Evolutionary conservation across 2,113 vertebrate species (phyloP).

Genomic region (Alexandromys fortis): DNA sequence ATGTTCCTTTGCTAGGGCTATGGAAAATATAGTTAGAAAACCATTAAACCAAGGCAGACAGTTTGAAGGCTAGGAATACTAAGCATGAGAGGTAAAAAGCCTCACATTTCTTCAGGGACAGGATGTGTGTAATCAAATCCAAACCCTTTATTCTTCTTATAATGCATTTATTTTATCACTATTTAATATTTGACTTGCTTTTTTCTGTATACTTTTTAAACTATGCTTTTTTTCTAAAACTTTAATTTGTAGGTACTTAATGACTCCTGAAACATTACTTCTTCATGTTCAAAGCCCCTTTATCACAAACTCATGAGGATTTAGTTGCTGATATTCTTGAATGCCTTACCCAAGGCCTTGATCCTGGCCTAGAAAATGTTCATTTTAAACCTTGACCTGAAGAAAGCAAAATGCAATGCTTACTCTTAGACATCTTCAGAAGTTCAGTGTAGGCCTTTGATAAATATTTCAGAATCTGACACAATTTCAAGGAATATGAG

Average conservation of each 20-base stretch:
- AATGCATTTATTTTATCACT: background rate
- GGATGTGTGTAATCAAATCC: background rate
- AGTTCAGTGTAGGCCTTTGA: background rate
- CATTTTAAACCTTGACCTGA: accelerated
- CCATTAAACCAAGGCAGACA: background rate
- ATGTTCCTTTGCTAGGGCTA: background rate
- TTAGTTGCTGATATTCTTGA: background rate
- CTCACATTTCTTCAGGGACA: background rate
- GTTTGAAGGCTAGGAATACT: background rate
- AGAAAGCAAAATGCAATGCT: background rate
- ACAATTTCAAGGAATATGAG: background rate
- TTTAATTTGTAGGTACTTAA: background rate
- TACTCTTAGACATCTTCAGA: background rate
- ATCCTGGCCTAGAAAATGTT: background rate
- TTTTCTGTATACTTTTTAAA: background rate
- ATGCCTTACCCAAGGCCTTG: background rate
- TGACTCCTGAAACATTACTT: background rate
- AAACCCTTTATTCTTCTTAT: background rate
- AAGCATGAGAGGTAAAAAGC: background rate
- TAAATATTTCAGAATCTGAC: background rate
- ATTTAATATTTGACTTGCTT: background rate
- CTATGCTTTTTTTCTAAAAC: background rate
- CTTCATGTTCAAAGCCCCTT: background rate
- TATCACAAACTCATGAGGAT: background rate
- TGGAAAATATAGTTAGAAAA: background rate